phyloP scores from a whole-genome alignment of 2,113 vertebrate species.

The Plecturocebus donacophilus region DNA sequence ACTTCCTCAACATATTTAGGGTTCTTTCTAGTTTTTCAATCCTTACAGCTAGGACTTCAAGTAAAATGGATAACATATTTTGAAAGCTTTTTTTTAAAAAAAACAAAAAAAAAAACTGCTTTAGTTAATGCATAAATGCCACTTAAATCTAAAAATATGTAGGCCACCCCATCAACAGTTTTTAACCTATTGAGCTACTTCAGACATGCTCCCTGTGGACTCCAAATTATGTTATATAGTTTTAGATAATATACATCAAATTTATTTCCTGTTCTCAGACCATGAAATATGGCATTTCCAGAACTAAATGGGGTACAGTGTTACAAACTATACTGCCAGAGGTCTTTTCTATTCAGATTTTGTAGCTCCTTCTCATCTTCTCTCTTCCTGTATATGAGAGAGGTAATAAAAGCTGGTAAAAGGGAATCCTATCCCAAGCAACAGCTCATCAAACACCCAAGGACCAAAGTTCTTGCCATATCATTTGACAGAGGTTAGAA shows the following conservation, averaged over 20 bases:
- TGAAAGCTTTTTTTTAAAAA: neutral
- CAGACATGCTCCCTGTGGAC: neutral
- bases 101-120: neutral
- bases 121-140: slow-evolving; percentile 6
- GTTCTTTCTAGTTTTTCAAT: slow-evolving; percentile 35
- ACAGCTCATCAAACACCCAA: neutral
- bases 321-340: neutral
- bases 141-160: neutral
- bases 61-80: slow-evolving; percentile 28
- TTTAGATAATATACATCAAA: slow-evolving; percentile 34
- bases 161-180: neutral
- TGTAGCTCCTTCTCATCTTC: neutral
- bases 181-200: neutral
- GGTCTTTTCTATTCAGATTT: neutral
- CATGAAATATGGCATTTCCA: neutral
- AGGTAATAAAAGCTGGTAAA: neutral
- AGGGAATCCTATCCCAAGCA: neutral
- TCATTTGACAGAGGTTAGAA: neutral
- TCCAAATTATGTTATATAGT: neutral
- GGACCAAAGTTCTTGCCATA: neutral
- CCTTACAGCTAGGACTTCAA: neutral
- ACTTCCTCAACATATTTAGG: neutral
- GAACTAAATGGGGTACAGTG: neutral
- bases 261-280: slow-evolving; percentile 22
- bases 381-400: neutral